Evolutionary conservation across 2,888 invertebrate species (phyloP), one percentile per base, ranked within the genome.

Genomic region (Suillia variegata): DNA sequence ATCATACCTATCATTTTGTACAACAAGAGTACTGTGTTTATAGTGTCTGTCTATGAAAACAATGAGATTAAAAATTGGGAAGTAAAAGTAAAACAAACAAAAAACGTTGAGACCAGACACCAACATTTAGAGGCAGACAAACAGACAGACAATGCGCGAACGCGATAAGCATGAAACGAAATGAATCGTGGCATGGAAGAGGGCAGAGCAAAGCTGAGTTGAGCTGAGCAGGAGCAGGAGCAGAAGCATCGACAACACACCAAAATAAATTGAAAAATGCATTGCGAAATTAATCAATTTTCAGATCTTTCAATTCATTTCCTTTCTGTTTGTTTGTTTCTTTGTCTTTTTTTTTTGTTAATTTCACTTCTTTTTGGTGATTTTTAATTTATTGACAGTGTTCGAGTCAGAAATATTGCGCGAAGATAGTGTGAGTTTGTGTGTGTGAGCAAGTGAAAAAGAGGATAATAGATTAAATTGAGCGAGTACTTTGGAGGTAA

Each of bases 211-310:
- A n/a, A n/a, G n/a, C n/a, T n/a, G n/a, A n/a, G n/a, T n/a, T n/a
- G n/a, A n/a, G n/a, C n/a, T n/a, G n/a, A n/a, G n/a, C n/a, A n/a
- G n/a, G n/a, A n/a, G n/a, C n/a, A n/a, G n/a, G n/a, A n/a, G n/a
- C n/a, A n/a, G n/a, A n/a, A n/a, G 31, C 31, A 31, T 8, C 31
- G 5, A 12, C 31, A n/a, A n/a, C n/a, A n/a, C n/a, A n/a, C n/a
- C n/a, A n/a, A 45, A 45, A 17, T 45, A 45, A 17, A 45, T 45
- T 45, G 45, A 20, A 45, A 38, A 45, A 17, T 20, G 45, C 45
- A 45, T 45, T 13, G 58, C 26, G 55, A 65, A 61, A 61, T 61
- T 62, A 61, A 65, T 62, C 56, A 61, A 62, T 59, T 61, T 56
- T 54, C 51, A 59, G 38, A 61, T 57, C 59, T 18, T 17, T 20